Percentiles rank a stretch among this genome's conserved stretches.
Conservation (phyloP, 2,113 vertebrate species). For the Plecotus auritus region DNA sequence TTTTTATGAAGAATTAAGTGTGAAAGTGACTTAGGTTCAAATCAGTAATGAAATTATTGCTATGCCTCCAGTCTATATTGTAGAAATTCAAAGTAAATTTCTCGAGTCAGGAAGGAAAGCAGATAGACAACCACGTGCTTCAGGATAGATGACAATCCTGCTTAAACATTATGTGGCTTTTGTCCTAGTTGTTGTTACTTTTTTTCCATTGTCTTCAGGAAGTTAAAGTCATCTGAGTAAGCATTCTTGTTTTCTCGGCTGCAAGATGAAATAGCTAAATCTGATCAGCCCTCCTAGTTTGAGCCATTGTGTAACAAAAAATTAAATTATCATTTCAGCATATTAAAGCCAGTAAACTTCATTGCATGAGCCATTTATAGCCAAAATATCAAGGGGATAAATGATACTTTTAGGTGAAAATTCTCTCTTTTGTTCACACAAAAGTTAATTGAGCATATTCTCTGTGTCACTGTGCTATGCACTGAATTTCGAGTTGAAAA, state of each 20-base stretch:
- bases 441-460: not conserved
- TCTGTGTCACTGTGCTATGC: not conserved
- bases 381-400: conserved; percentile 26
- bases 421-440: not conserved
- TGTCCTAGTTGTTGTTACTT: not conserved
- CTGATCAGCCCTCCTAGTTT: not conserved
- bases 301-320: not conserved
- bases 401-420: not conserved
- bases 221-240: not conserved
- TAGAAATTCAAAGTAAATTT: conserved; percentile 42
- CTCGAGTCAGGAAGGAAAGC: not conserved
- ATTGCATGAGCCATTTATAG: not conserved
- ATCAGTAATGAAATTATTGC: conserved; percentile 63
- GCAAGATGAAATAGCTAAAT: conserved; percentile 4
- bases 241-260: not conserved
- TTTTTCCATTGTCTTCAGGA: not conserved
- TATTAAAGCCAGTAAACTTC: not conserved
- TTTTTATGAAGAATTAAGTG: conserved; percentile 70
- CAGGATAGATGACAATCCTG: not conserved
- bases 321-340: not conserved
- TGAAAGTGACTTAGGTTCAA: conserved; percentile 69
- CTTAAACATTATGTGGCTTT: not conserved
- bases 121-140: not conserved
- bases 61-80: conserved; percentile 5
- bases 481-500: not conserved